Base-by-base conservation (phyloP, 1,140 invertebrate genomes). In the Trichogramma pretiosum region DNA sequence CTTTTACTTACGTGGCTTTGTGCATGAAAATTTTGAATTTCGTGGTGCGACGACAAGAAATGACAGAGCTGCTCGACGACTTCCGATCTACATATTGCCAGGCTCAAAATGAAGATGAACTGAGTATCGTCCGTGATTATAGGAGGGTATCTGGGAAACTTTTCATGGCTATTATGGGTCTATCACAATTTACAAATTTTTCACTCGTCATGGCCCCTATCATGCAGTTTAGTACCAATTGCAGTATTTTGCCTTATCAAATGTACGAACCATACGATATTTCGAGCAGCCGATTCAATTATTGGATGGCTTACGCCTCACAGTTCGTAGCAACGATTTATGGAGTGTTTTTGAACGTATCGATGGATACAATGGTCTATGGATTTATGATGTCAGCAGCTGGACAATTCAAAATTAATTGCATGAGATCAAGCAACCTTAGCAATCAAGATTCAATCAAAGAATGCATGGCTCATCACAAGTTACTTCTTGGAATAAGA, bases 371-470 rank as follows among this genome's bases (percentile, higher is more conserved):
- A 18, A 22, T 62, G 16, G 52, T 53, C 8, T 54, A 55, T 3
- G 56, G 57, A 17, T 54, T 61, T 33, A 58, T 60, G 0, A 55
- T 52, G 33, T 46, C 59, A 26, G 53, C 53, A 16, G 54, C 54
- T 38, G 48, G 45, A 14, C 58, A 65, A 52, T 52, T 62, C 19
- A 37, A 62, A 51, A 56, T 65, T 13, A 46, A 60, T 14, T 60
- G 54, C 34, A 50, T 61, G 38, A 60, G 54, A 28, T 45, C 64
- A 1, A 14, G 26, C n/a, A 59, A 56, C n/a, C n/a, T n/a, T n/a
- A n/a, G n/a, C n/a, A n/a, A n/a, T n/a, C n/a, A n/a, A n/a, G n/a
- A n/a, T n/a, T n/a, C n/a, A n/a, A n/a, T n/a, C 5, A 42, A 32
- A 36, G 14, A 37, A 1, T 53, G 19, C 28, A 39, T 49, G 4